Base-by-base conservation (phyloP, 1,140 invertebrate genomes). In the Neocloeon triangulifer region DNA sequence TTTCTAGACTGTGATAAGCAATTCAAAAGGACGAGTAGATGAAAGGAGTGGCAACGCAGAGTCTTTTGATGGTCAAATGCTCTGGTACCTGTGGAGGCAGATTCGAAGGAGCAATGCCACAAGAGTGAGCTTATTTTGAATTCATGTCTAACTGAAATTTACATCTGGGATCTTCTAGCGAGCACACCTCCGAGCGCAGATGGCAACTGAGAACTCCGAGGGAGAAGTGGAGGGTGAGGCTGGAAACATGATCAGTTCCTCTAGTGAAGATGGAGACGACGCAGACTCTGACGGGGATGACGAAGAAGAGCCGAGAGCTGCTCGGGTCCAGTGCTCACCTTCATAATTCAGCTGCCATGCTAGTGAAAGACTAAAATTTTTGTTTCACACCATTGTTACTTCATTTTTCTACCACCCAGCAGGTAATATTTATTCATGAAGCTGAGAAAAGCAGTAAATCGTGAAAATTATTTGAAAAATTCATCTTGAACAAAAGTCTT, bases 41-140 rank as follows among this genome's bases (percentile, higher is more conserved):
- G 55, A 59, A 23, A 29, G 48, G 3, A 40, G 38, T 5, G 37
- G 46, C 32, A 52, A 58, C 33, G 50, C 56, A 1, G 55, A 58
- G 42, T 49, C 56, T 32, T 53, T 61, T 36, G 59, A 64, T 38
- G 53, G 58, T 4, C 57, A 63, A 35, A 56, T 66, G 50, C 41
- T 65, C 30, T 66, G 62, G 59, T 55, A 63, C 25, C 50, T 66
- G 19, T 55, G 62, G 49, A 49, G 62, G 37, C 61, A 64, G 36
- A 46, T 64, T 19, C 40, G 53, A 19, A 40, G 52, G 32, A 47
- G 48, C 25, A 46, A 51, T 16, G 35, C 50, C 35, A 30, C 47
- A 31, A 42, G 41, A 25, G 44, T 48, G 39, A 28, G 39, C 10
- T 16, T 29, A n/a, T 14, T 29, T 29, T n/a, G n/a, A n/a, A n/a